Conservation (phyloP, 64 coral and sea anemone genomes). For the Montipora cactus region DNA sequence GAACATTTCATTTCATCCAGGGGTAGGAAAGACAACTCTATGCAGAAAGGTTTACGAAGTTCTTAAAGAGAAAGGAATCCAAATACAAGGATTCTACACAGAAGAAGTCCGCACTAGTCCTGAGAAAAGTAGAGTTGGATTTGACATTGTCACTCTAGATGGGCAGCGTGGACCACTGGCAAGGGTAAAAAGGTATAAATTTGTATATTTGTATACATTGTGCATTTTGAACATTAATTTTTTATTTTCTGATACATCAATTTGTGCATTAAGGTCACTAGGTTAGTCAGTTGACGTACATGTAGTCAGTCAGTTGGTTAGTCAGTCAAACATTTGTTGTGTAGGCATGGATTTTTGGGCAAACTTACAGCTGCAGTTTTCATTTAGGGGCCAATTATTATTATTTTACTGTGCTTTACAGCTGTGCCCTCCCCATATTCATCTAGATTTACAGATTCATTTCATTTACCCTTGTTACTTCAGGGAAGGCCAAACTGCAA, state of each 20-base stretch:
- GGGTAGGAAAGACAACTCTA: slow-evolving; percentile 89
- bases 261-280: too few relatives aligned
- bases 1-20: background rate
- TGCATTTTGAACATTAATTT: too few relatives aligned
- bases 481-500: slow-evolving; percentile 20
- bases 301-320: too few relatives aligned
- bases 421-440: too few relatives aligned
- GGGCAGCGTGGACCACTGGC: slow-evolving; percentile 76
- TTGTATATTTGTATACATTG: background rate
- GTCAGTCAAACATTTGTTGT: too few relatives aligned
- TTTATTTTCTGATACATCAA: too few relatives aligned
- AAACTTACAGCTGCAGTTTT: too few relatives aligned
- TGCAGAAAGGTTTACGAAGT: slow-evolving; percentile 75
- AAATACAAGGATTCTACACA: slow-evolving; percentile 83
- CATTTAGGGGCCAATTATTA: too few relatives aligned
- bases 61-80: slow-evolving; percentile 61
- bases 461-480: background rate
- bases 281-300: too few relatives aligned
- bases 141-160: slow-evolving; percentile 86
- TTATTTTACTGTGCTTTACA: too few relatives aligned
- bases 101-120: slow-evolving; percentile 70
- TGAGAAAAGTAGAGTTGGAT: slow-evolving; percentile 68
- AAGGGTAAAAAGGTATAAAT: slow-evolving; percentile 75
- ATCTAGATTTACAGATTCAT: background rate
- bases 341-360: too few relatives aligned